Base-by-base conservation (phyloP, 2,113 vertebrate genomes). In the Mustela nigripes region DNA sequence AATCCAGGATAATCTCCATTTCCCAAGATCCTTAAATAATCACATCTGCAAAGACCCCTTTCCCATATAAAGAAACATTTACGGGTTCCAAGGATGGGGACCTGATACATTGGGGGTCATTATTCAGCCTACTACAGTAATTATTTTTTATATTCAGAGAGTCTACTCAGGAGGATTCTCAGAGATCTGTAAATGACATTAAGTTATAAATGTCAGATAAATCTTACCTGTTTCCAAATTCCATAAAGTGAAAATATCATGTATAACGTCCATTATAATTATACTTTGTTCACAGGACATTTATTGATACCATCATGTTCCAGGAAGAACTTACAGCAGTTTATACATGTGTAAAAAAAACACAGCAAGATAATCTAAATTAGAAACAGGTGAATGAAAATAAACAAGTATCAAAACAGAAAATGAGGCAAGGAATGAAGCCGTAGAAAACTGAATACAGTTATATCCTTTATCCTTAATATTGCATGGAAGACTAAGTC, bases 341-440 rank as follows among this genome's bases (percentile, higher is more conserved):
- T 96, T 53, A 89, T 48, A 15, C 4, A 26, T 21, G 5, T 56
- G 33, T 15, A 28, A 36, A 76, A 58, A 93, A 93, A 91, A 74
- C 26, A 50, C 28, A 92, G 12, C 11, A 83, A 93, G 31, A 42
- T 26, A 67, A 56, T 91, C 7, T 63, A 84, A 94, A 63, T 91
- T 95, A 81, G 33, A 92, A 89, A 80, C 8, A 60, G n/a, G 74
- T 84, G 53, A 90, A 95, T 93, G 48, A 91, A 71, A 80, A 45
- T 39, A 88, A 96, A 60, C 5, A 56, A 33, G 9, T 33, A 31
- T 74, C 83, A 74, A 26, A 81, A 91, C 11, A 90, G 50, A 82
- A 91, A 85, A 89, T 60, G 60, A 91, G 69, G 31, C n/a, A 63
- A 81, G 45, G 33, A 62, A 45, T 79, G 22, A 60, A 65, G 11